Conservation (phyloP, 2,113 vertebrate species). For the Gavialis gangeticus region DNA sequence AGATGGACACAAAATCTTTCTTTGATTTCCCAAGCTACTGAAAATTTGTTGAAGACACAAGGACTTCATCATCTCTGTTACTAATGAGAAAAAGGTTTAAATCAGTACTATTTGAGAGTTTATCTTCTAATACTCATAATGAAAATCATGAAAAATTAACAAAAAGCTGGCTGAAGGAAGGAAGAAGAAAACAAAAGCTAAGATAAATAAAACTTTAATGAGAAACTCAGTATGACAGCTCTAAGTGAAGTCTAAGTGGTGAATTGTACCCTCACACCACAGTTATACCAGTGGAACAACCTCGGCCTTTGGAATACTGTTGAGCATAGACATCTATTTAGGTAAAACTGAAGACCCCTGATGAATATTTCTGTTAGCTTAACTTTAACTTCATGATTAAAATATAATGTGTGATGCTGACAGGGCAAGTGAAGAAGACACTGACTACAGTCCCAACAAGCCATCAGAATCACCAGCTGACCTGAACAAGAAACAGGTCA, state of each 20-base stretch:
- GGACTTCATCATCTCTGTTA: background rate
- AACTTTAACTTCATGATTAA: too few species aligned
- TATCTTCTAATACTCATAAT: background rate
- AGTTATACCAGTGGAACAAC: rapidly evolving
- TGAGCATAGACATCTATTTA: too few species aligned
- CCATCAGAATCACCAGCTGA: too few species aligned
- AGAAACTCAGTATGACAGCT: background rate
- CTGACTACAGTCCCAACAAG: too few species aligned
- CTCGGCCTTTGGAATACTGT: too few species aligned
- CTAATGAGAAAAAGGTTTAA: background rate
- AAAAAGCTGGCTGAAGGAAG: background rate
- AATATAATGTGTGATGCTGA: too few species aligned
- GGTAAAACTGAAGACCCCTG: too few species aligned
- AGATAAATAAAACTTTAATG: background rate
- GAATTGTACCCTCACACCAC: background rate
- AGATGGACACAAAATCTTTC: background rate
- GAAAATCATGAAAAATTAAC: background rate
- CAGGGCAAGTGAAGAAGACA: too few species aligned
- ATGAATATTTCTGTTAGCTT: too few species aligned
- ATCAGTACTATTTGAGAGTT: background rate
- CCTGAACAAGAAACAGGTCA: too few species aligned
- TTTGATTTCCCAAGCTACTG: background rate
- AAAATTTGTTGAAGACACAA: background rate
- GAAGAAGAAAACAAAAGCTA: background rate
- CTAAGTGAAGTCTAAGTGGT: background rate